Percentiles rank a stretch among this genome's conserved stretches.
Conservation (phyloP, 1,140 invertebrate genomes). For the Drosophila sp. region DNA sequence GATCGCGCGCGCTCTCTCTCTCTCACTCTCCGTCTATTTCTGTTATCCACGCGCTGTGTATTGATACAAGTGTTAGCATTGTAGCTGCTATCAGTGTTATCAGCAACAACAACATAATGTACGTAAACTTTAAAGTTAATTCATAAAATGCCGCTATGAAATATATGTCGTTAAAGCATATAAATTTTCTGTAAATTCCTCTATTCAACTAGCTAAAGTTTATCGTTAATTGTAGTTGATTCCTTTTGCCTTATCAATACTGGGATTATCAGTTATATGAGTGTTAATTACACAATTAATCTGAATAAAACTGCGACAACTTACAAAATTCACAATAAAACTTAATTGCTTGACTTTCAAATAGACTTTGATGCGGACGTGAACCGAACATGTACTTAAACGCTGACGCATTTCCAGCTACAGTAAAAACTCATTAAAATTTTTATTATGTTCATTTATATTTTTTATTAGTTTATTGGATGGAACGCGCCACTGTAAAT, state of each 20-base stretch:
- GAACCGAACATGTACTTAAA: conserved; percentile 1
- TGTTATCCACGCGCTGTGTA: conserved; percentile 12
- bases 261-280: conserved; percentile 13
- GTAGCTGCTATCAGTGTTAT: conserved; percentile 40
- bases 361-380: conserved; percentile 11
- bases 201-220: not conserved
- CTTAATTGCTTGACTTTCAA: conserved; percentile 29
- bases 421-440: conserved; percentile 27
- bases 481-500: conserved; percentile 24
- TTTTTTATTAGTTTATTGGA: conserved; percentile 9
- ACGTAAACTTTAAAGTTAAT: conserved; percentile 31
- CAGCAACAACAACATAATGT: conserved; percentile 25
- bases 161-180: conserved; percentile 9
- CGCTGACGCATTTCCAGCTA: conserved; percentile 16
- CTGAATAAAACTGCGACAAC: conserved; percentile 3
- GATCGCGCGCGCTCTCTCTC: not conserved
- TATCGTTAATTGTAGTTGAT: conserved; percentile 10
- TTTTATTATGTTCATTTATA: conserved; percentile 1
- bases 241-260: not conserved
- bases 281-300: conserved; percentile 10
- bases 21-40: not conserved
- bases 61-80: conserved; percentile 43
- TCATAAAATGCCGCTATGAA: conserved; percentile 5
- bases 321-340: conserved; percentile 11
- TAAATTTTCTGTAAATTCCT: conserved; percentile 13